These are phyloP conservation scores for Mnemiopsis leidyi DNA, from an alignment of 37 sponge, comb jelly and placozoan species.

Conservation along the genomic window DNA sequence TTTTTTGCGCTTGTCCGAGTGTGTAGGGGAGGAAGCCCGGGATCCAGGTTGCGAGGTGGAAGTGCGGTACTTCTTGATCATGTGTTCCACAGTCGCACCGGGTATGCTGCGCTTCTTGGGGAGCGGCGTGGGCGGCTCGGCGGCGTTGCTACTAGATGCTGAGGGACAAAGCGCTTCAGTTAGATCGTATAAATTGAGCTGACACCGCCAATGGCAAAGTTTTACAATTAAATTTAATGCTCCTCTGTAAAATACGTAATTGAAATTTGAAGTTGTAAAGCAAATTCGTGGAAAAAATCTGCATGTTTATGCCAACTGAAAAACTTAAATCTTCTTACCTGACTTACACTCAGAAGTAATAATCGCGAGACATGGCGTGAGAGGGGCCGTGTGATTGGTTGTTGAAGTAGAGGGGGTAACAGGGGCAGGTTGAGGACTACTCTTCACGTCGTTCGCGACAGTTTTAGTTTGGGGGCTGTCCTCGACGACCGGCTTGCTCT, in stretches of 20 bases:
- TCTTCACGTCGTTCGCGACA: not conserved
- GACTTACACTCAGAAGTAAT: not conserved
- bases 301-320: too few relatives aligned
- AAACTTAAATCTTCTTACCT: not conserved
- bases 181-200: too few relatives aligned
- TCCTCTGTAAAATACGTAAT: too few relatives aligned
- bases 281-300: too few relatives aligned
- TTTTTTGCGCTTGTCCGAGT: slow-evolving; percentile 42
- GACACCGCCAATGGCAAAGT: too few relatives aligned
- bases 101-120: slow-evolving; percentile 27
- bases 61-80: slow-evolving; percentile 46
- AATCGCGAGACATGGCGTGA: not conserved
- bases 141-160: not conserved
- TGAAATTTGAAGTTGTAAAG: too few relatives aligned
- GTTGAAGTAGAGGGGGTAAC: not conserved
- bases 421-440: not conserved
- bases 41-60: slow-evolving; percentile 50
- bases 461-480: not conserved
- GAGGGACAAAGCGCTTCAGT: not conserved
- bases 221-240: too few relatives aligned
- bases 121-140: not conserved
- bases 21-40: slow-evolving; percentile 51
- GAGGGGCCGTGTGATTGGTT: not conserved
- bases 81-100: slow-evolving; percentile 51
- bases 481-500: not conserved